Evolutionary conservation across 1,140 invertebrate species (phyloP).

Genomic region (Drosophila nigromelanica): DNA sequence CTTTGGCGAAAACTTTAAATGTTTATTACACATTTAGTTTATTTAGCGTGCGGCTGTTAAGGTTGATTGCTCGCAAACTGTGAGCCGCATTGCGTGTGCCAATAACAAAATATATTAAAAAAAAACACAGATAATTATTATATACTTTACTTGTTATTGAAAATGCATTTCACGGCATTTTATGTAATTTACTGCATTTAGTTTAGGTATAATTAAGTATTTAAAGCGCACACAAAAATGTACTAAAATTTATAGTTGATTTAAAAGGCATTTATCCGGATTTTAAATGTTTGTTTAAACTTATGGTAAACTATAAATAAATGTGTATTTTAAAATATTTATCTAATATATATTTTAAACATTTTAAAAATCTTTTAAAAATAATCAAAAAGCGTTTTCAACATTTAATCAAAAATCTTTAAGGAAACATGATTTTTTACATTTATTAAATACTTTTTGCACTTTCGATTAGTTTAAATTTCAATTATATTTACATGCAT

Average conservation of each 20-base stretch:
- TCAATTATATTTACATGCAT: background rate
- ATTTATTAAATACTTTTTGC: no score
- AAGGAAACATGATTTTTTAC: no score
- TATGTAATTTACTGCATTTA: conserved; percentile 9
- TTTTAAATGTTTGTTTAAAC: background rate
- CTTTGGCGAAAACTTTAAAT: conserved; percentile 56
- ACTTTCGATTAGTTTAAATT: background rate
- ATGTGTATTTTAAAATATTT: background rate
- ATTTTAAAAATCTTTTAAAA: background rate
- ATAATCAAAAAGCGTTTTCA: no score
- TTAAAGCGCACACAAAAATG: background rate
- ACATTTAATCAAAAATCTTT: no score
- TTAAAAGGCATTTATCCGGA: background rate
- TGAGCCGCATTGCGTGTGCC: conserved; percentile 52
- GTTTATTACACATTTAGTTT: conserved; percentile 51
- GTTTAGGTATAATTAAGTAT: conserved; percentile 11
- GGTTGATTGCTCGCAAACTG: conserved; percentile 23
- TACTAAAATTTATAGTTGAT: conserved; percentile 1
- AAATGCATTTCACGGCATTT: conserved; percentile 29
- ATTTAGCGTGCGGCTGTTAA: conserved; percentile 28
- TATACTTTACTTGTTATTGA: conserved; percentile 6
- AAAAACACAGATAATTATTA: conserved; percentile 45
- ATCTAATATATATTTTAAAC: background rate
- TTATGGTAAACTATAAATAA: background rate
- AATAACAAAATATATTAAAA: conserved; percentile 38